These are phyloP conservation scores for Silurus glanis DNA, from an alignment of 2,113 vertebrate genomes.

Conservation along the genomic window DNA sequence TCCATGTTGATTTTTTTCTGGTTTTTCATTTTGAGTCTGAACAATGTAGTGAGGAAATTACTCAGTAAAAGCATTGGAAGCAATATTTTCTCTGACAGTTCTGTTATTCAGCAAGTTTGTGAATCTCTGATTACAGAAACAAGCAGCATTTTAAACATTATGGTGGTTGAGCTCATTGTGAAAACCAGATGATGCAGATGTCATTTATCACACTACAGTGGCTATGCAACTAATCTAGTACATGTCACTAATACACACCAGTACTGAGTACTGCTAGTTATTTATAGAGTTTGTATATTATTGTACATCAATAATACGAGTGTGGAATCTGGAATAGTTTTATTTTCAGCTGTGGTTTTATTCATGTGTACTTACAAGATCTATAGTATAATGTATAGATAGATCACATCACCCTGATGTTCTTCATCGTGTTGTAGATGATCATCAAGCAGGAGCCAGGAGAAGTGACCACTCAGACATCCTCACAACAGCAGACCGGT, in stretches of 20 bases:
- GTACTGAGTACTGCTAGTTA: too few relatives aligned
- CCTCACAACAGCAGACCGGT: constrained; percentile 66
- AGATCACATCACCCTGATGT: neutral
- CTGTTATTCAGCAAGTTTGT: neutral
- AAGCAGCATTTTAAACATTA: neutral
- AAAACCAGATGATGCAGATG: neutral
- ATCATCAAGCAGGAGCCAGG: constrained; percentile 98
- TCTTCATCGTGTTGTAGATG: constrained; percentile 73
- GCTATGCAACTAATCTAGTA: neutral
- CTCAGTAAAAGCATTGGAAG: neutral
- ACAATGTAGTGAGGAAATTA: neutral
- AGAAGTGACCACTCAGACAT: constrained; percentile 76
- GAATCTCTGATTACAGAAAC: neutral
- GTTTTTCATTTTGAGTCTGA: neutral
- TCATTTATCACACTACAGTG: neutral
- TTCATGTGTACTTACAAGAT: too few relatives aligned
- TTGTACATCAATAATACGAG: too few relatives aligned
- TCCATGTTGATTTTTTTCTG: neutral
- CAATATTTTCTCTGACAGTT: neutral
- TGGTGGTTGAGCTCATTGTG: neutral
- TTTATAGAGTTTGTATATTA: too few relatives aligned
- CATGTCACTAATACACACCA: neutral
- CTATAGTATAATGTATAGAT: too few relatives aligned
- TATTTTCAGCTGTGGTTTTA: too few relatives aligned
- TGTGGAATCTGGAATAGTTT: too few relatives aligned